Conservation (phyloP, 2,888 invertebrate species). For the Ophion slaviceki region DNA sequence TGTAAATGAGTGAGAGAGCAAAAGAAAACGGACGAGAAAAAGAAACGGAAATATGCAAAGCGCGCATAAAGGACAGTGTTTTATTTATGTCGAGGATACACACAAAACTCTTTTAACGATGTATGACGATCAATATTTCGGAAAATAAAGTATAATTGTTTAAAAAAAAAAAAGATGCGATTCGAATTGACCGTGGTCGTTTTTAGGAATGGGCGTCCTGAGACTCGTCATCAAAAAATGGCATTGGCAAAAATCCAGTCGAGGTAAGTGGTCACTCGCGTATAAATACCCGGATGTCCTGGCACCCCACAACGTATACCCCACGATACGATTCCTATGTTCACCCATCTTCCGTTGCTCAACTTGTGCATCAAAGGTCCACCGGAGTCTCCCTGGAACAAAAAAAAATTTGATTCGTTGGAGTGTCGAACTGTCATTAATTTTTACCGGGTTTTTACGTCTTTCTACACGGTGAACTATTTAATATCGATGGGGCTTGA, state of each 20-base stretch:
- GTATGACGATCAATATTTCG: conserved; percentile 75
- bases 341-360: conserved; percentile 90
- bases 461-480: too few species aligned
- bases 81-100: conserved; percentile 72
- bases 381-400: conserved; percentile 91
- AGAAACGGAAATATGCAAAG: conserved; percentile 29
- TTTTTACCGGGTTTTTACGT: too few species aligned
- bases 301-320: conserved; percentile 92
- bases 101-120: conserved; percentile 72
- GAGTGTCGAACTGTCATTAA: too few species aligned
- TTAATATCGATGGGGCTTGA: too few species aligned
- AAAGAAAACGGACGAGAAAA: conserved; percentile 27
- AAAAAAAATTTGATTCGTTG: conserved; percentile 21
- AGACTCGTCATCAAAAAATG: conserved; percentile 81
- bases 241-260: conserved; percentile 88
- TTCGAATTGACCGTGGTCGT: not conserved
- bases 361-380: conserved; percentile 92
- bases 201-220: not conserved
- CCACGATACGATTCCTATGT: conserved; percentile 94
- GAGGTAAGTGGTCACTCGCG: conserved; percentile 89
- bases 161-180: conserved; percentile 66
- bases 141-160: conserved; percentile 79
- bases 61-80: conserved; percentile 61
- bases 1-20: conserved; percentile 36
- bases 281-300: conserved; percentile 92